Evolutionary conservation across 2,888 invertebrate genomes (phyloP).

Genomic region (Busseola fusca): DNA sequence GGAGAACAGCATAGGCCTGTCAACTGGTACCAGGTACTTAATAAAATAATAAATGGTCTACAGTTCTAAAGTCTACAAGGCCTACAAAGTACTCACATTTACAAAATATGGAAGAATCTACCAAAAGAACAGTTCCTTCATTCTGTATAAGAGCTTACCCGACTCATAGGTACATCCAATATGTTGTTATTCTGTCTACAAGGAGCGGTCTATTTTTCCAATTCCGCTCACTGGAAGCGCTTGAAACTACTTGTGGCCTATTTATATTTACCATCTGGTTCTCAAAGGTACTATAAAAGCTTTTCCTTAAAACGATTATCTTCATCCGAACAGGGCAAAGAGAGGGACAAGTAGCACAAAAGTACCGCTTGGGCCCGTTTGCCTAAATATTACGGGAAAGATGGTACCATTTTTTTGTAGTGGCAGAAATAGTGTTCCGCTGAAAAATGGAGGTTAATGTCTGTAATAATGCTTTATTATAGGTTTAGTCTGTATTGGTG

Average conservation of each 20-base stretch:
- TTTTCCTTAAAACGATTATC: conserved; percentile 47
- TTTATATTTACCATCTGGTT: conserved; percentile 43
- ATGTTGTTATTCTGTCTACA: neutral
- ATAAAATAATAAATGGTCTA: no score
- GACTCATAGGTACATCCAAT: neutral
- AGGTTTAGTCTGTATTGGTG: neutral
- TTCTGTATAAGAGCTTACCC: neutral
- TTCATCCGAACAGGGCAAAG: conserved; percentile 33
- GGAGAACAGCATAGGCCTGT: no score
- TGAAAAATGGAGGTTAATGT: conserved; percentile 17
- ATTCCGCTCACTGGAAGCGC: conserved; percentile 15
- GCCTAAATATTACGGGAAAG: conserved; percentile 37
- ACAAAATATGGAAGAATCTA: no score
- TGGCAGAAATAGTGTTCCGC: conserved; percentile 9
- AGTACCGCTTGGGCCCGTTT: conserved; percentile 22
- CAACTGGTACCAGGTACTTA: no score
- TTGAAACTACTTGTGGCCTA: conserved; percentile 27
- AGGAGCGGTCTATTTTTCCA: conserved; percentile 10
- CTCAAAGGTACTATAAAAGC: conserved; percentile 31
- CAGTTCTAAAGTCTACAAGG: no score
- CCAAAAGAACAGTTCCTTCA: no score
- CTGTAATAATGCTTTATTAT: conserved; percentile 29
- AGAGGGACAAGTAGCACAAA: conserved; percentile 24
- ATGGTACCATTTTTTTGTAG: conserved; percentile 47
- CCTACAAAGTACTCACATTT: no score